phyloP scores from a whole-genome alignment of 1,140 invertebrate genomes.

The Drosophila subobscura region DNA sequence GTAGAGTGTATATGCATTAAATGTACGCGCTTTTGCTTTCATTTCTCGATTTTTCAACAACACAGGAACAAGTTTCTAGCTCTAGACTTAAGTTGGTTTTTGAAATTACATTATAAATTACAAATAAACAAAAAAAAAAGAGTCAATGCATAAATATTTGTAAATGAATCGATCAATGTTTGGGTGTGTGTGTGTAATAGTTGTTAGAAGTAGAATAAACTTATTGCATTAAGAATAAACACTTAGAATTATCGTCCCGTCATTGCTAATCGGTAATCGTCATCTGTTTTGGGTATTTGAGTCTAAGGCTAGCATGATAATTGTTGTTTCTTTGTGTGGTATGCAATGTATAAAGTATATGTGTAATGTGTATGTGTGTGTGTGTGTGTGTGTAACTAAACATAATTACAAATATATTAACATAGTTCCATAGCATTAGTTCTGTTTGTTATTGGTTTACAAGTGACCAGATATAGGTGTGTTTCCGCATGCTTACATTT shows the following conservation, averaged over 20 bases:
- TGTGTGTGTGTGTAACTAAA: slow-evolving; percentile 36
- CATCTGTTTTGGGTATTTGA: neutral
- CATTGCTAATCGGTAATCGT: slow-evolving; percentile 1
- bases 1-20: slow-evolving; percentile 8
- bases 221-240: slow-evolving; percentile 27
- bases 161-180: neutral
- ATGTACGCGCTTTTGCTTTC: too few species aligned
- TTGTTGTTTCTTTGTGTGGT: slow-evolving; percentile 22
- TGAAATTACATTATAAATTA: slow-evolving; percentile 23
- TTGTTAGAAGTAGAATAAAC: neutral
- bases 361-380: slow-evolving; percentile 12
- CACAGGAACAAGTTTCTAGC: slow-evolving; percentile 77
- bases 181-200: slow-evolving; percentile 8
- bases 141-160: slow-evolving; percentile 5
- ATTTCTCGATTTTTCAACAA: slow-evolving; percentile 65
- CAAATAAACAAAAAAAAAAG: slow-evolving; percentile 35
- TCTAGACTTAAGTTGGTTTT: slow-evolving; percentile 44
- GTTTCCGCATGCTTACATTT: slow-evolving; percentile 1
- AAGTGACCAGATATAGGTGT: slow-evolving; percentile 77
- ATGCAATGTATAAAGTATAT: slow-evolving; percentile 66
- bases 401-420: slow-evolving; percentile 38
- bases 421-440: neutral
- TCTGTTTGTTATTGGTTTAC: slow-evolving; percentile 72
- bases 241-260: slow-evolving; percentile 13
- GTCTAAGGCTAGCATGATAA: slow-evolving; percentile 16